Evolutionary conservation across 2,113 vertebrate genomes (phyloP).

Genomic region (Eupsittula cactorum): DNA sequence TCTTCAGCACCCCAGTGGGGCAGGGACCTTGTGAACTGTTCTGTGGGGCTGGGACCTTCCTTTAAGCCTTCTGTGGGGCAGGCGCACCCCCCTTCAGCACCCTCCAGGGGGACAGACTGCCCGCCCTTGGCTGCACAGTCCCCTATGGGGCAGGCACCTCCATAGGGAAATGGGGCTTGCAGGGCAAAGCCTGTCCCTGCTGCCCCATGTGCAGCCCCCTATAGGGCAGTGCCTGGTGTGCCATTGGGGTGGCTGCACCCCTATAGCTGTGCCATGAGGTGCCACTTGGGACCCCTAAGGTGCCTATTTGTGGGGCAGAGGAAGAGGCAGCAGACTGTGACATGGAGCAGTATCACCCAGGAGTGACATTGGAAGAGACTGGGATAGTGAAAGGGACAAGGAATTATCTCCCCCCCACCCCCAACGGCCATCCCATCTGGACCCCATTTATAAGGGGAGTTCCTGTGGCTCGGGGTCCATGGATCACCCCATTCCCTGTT

Average conservation of each 20-base stretch:
- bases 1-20: not conserved
- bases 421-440: accelerated
- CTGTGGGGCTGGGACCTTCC: not conserved
- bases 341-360: not conserved
- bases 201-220: not conserved
- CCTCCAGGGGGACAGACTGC: not conserved
- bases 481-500: not conserved
- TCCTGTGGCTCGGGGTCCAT: not conserved
- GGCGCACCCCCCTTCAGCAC: not conserved
- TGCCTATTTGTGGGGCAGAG: not conserved
- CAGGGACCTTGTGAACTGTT: no score
- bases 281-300: not conserved
- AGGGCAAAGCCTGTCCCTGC: not conserved
- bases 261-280: not conserved
- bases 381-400: not conserved
- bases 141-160: not conserved
- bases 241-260: not conserved
- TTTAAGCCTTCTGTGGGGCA: not conserved
- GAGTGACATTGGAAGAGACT: not conserved
- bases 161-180: not conserved
- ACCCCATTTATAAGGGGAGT: not conserved
- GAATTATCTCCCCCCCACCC: not conserved
- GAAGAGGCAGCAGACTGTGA: not conserved
- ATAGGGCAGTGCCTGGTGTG: not conserved
- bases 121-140: not conserved